These are phyloP conservation scores for Drosophila ustulata DNA, from an alignment of 2,888 invertebrate species.

Conservation along the genomic window DNA sequence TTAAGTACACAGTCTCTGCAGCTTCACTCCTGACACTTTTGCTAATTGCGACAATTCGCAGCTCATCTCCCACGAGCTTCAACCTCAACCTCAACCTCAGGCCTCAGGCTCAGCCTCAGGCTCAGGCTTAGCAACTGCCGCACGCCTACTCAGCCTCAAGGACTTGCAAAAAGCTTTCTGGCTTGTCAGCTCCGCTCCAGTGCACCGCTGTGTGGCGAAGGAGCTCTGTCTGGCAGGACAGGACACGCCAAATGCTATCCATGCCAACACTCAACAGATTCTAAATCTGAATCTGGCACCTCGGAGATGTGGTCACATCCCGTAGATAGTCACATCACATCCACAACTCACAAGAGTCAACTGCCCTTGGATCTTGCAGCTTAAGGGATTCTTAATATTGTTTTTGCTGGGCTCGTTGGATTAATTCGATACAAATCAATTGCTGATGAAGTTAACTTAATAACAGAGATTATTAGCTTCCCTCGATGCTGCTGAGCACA, in stretches of 20 bases:
- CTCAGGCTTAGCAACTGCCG: background rate
- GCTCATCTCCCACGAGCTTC: background rate
- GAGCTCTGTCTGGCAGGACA: conserved; percentile 2
- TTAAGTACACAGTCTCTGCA: conserved; percentile 5
- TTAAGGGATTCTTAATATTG: background rate
- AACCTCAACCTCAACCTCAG: no score
- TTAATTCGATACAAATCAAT: no score
- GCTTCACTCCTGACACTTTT: background rate
- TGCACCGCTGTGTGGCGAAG: background rate
- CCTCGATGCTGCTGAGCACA: no score
- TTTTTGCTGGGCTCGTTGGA: no score
- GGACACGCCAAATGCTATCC: conserved; percentile 6
- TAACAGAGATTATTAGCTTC: no score
- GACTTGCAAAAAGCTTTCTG: conserved; percentile 18
- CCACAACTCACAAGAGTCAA: background rate
- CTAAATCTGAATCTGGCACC: background rate
- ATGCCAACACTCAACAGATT: conserved; percentile 4
- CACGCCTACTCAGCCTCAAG: conserved; percentile 9
- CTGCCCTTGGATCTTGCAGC: background rate
- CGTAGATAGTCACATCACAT: background rate
- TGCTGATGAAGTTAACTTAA: no score
- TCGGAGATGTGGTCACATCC: background rate
- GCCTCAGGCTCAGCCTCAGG: background rate
- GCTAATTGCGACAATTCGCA: conserved; percentile 22
- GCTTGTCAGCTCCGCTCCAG: conserved; percentile 7